Evolutionary conservation across 2,113 vertebrate species (phyloP).

Genomic region (Calidris pygmaea): DNA sequence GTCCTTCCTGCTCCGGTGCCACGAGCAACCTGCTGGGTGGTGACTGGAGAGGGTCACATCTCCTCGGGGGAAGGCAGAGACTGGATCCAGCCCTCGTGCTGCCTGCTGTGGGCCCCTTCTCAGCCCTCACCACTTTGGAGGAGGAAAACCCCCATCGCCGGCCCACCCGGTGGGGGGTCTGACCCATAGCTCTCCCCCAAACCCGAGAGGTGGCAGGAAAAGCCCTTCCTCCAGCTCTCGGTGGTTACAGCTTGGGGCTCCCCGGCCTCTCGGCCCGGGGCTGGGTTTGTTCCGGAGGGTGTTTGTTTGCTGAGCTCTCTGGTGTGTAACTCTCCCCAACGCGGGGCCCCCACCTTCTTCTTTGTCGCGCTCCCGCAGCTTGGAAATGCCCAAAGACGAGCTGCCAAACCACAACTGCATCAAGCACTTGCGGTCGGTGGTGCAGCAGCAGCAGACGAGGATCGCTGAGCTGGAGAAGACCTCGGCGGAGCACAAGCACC

Average conservation of each 20-base stretch:
- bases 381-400: constrained; percentile 99
- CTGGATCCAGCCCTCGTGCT: background rate
- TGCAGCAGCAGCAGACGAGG: constrained; percentile 91
- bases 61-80: background rate
- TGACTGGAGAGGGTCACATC: background rate
- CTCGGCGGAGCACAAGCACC: constrained; percentile 92
- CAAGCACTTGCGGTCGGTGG: constrained; percentile 90
- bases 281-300: background rate
- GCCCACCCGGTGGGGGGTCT: background rate
- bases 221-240: fast-evolving
- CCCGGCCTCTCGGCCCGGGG: background rate
- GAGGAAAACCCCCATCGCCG: background rate
- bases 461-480: constrained; percentile 95
- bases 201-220: background rate
- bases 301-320: fast-evolving
- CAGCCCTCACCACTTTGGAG: fast-evolving
- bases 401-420: constrained; percentile 95
- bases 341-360: background rate
- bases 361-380: constrained; percentile 53
- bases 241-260: background rate
- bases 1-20: background rate
- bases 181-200: too few species aligned
- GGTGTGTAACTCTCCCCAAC: fast-evolving
- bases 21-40: background rate
- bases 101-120: background rate